Evolutionary conservation across 2,113 vertebrate species (phyloP).

Genomic region (Passer domesticus): DNA sequence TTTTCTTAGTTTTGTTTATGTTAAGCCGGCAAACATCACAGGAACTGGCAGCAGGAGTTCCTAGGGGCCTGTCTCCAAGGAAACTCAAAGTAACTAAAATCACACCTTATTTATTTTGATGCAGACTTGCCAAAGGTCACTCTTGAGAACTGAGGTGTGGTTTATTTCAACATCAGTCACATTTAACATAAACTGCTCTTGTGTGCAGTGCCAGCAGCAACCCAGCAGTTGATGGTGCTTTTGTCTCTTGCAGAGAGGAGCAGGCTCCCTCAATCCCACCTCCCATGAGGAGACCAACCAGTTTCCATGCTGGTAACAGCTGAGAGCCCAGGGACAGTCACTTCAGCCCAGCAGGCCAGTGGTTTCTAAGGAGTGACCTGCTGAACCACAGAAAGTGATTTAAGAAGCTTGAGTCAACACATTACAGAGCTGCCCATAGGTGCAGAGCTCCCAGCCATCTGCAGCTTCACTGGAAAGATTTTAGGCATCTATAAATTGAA

Average conservation of each 20-base stretch:
- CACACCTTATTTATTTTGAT: slow-evolving; percentile 36
- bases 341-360: background rate
- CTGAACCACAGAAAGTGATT: background rate
- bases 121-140: slow-evolving; percentile 35
- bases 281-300: background rate
- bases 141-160: background rate
- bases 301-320: background rate
- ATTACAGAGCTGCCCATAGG: background rate
- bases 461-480: background rate
- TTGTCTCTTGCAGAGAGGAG: background rate
- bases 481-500: background rate
- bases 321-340: background rate
- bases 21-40: slow-evolving; percentile 4
- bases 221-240: accelerated
- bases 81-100: slow-evolving; percentile 50
- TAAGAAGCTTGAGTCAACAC: background rate
- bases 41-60: background rate
- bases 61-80: slow-evolving; percentile 26
- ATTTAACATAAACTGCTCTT: background rate
- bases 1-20: background rate
- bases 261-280: background rate
- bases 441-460: background rate
- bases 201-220: background rate
- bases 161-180: slow-evolving; percentile 30
- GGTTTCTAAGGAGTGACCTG: background rate